Conservation (phyloP, 2,797 vertebrate species). For the Selene dorsalis region DNA sequence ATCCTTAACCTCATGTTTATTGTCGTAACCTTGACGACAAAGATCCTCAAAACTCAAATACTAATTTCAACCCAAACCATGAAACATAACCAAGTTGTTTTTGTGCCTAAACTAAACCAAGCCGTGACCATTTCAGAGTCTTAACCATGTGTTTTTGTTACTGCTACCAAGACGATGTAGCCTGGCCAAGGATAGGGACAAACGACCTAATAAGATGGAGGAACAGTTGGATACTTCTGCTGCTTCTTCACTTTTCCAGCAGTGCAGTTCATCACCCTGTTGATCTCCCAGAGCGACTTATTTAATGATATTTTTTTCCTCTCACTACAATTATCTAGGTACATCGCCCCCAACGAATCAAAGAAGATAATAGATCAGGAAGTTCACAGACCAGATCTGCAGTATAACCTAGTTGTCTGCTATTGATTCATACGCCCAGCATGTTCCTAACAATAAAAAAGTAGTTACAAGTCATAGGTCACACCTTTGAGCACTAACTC, state of each 20-base stretch:
- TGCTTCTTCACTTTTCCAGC: neutral
- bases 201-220: neutral
- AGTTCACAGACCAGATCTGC: neutral
- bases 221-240: neutral
- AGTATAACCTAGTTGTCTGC: neutral
- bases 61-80: neutral
- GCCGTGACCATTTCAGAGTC: neutral
- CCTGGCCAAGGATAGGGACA: neutral
- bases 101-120: neutral
- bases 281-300: constrained; percentile 4
- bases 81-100: neutral
- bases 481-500: constrained; percentile 2
- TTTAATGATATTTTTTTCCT: neutral
- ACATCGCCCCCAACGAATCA: neutral
- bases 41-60: neutral
- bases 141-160: neutral
- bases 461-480: neutral
- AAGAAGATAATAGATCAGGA: neutral
- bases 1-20: neutral
- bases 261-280: neutral
- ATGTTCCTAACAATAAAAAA: constrained; percentile 1
- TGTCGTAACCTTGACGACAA: neutral
- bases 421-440: neutral
- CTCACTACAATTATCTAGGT: neutral
- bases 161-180: too few species aligned